Evolutionary conservation across 2,113 vertebrate genomes (phyloP).

Genomic region (Epinephelus fuscoguttatus): DNA sequence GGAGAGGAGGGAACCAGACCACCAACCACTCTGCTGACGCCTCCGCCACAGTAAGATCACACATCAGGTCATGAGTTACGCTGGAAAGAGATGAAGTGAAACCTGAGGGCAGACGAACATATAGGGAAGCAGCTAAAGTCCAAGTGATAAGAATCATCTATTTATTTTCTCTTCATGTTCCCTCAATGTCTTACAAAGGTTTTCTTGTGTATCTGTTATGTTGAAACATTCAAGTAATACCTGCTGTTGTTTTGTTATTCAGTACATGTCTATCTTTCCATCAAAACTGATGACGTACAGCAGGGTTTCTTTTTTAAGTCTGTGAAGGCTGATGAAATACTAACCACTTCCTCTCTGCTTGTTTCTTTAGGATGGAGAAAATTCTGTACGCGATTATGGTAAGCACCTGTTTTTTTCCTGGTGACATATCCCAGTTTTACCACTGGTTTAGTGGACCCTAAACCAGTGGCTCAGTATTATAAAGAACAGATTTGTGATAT

Average conservation of each 20-base stretch:
- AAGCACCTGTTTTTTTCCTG: constrained; percentile 30
- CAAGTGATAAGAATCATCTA: background rate
- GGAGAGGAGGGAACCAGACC: constrained; percentile 78
- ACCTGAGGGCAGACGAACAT: constrained; percentile 7
- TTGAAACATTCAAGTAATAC: background rate
- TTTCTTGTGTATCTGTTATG: background rate
- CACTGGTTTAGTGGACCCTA: background rate
- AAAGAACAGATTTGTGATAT: background rate
- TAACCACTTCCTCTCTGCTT: background rate
- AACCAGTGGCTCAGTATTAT: background rate
- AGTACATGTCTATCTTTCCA: background rate
- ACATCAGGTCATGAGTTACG: background rate
- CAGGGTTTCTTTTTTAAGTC: background rate
- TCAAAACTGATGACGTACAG: background rate
- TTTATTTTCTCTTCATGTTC: background rate
- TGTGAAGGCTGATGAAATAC: background rate
- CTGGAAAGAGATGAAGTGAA: constrained; percentile 29
- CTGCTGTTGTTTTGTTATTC: background rate
- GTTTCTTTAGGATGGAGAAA: constrained; percentile 78
- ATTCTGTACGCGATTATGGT: constrained; percentile 70
- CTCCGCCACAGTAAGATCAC: constrained; percentile 63
- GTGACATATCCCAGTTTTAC: background rate
- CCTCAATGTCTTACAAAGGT: background rate
- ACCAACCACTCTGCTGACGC: constrained; percentile 60
- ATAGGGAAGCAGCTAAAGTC: background rate